These are phyloP conservation scores for Lacerta viridis DNA, from an alignment of 2,797 vertebrate species.

Conservation along the genomic window DNA sequence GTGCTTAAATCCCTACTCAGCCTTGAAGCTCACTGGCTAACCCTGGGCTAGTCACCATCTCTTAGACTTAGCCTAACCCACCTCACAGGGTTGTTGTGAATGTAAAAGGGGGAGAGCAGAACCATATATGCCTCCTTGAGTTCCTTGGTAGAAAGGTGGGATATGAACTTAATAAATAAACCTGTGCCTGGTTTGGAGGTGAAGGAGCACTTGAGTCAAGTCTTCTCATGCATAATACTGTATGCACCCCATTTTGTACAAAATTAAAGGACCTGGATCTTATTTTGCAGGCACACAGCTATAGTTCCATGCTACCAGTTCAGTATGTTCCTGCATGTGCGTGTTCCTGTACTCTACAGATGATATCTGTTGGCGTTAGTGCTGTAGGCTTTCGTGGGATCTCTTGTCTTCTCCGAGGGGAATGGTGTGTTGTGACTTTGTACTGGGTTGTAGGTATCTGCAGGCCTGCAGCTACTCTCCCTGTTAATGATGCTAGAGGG, in stretches of 20 bases:
- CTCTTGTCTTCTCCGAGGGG: neutral
- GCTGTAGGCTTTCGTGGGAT: neutral
- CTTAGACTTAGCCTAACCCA: too few relatives aligned
- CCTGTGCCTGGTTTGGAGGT: neutral
- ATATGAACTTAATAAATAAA: too few relatives aligned
- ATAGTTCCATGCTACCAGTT: neutral
- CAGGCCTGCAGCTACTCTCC: neutral
- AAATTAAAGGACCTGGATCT: neutral
- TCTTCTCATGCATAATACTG: neutral
- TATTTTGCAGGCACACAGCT: neutral
- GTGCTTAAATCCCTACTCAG: too few relatives aligned
- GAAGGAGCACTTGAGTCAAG: neutral
- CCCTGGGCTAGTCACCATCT: too few relatives aligned
- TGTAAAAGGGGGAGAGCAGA: too few relatives aligned
- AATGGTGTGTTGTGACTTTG: neutral
- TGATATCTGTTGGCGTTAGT: neutral
- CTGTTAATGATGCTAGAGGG: neutral
- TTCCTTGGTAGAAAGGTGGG: too few relatives aligned
- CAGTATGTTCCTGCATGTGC: neutral
- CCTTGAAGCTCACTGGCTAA: too few relatives aligned
- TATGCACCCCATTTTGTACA: neutral
- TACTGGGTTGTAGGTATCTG: neutral
- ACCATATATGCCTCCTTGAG: too few relatives aligned
- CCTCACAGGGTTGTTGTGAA: too few relatives aligned
- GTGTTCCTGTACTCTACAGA: neutral